phyloP scores from a whole-genome alignment of 2,797 vertebrate genomes.

The Dallia pectoralis region DNA sequence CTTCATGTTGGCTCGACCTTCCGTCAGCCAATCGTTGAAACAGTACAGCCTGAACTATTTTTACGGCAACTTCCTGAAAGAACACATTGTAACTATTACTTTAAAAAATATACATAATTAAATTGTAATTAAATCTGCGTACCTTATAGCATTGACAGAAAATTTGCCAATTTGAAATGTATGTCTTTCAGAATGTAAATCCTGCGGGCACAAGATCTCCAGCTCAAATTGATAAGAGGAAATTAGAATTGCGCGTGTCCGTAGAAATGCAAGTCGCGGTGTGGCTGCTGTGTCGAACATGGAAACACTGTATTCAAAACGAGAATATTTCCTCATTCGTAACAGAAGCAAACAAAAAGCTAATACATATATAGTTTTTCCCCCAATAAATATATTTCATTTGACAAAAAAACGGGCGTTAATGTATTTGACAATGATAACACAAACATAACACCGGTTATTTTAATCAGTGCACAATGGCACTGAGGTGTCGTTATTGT shows the following conservation, averaged over 20 bases:
- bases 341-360: neutral
- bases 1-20: neutral
- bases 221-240: neutral
- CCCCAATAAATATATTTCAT: slow-evolving; percentile 54
- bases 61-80: slow-evolving; percentile 42
- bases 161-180: neutral
- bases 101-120: neutral
- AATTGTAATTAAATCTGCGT: slow-evolving; percentile 31
- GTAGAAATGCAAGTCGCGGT: neutral
- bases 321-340: neutral
- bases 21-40: neutral
- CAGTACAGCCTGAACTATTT: neutral
- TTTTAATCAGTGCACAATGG: neutral
- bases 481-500: neutral
- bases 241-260: slow-evolving; percentile 3
- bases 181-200: neutral
- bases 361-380: slow-evolving; percentile 14
- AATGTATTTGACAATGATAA: neutral
- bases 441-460: neutral
- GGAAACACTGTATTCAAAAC: neutral
- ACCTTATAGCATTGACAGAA: slow-evolving; percentile 45
- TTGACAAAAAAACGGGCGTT: slow-evolving; percentile 40
- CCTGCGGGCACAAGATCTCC: neutral
- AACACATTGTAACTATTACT: neutral
- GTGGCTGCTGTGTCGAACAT: neutral